phyloP scores from a whole-genome alignment of 2,113 vertebrate genomes.

The Burhinus bistriatus region DNA sequence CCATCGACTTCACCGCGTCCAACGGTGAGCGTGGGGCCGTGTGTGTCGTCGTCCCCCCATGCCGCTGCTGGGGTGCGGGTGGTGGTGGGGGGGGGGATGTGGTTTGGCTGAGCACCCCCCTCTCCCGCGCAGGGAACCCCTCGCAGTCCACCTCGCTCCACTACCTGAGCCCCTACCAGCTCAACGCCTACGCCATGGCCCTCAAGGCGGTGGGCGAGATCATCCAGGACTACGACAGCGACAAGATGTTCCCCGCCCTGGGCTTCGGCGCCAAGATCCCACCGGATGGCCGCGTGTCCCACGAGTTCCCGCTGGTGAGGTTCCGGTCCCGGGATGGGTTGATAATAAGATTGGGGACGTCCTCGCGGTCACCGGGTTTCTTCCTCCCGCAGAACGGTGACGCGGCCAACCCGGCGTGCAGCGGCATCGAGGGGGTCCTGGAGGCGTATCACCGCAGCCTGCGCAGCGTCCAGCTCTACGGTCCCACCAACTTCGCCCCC shows the following conservation, averaged over 20 bases:
- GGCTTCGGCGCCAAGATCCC: slow-evolving; percentile 94
- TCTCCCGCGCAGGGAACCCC: slow-evolving; percentile 78
- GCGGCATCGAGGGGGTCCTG: slow-evolving; percentile 91
- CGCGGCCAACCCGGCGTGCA: slow-evolving; percentile 89
- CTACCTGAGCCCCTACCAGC: slow-evolving; percentile 96
- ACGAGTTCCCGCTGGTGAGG: slow-evolving; percentile 89
- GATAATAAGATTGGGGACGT: not conserved
- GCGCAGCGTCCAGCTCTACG: slow-evolving; percentile 92
- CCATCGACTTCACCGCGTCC: slow-evolving; percentile 95
- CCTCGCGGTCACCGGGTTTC: not conserved
- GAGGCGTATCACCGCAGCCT: slow-evolving; percentile 93
- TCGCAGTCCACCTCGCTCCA: slow-evolving; percentile 93
- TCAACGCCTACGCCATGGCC: slow-evolving; percentile 92
- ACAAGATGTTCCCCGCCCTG: slow-evolving; percentile 93
- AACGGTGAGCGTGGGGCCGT: slow-evolving; percentile 81
- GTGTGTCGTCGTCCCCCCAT: too few species aligned
- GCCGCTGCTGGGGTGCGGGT: too few species aligned
- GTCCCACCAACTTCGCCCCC: slow-evolving; percentile 93
- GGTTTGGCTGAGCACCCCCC: not conserved
- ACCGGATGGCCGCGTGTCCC: slow-evolving; percentile 88
- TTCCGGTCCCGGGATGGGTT: too few species aligned
- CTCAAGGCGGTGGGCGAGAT: slow-evolving; percentile 91
- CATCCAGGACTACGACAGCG: slow-evolving; percentile 94
- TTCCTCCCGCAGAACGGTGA: slow-evolving; percentile 84
- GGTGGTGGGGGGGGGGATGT: not conserved